These are phyloP conservation scores for Leptinotarsa undecemlineata DNA, from an alignment of 1,140 invertebrate species.

Conservation along the genomic window DNA sequence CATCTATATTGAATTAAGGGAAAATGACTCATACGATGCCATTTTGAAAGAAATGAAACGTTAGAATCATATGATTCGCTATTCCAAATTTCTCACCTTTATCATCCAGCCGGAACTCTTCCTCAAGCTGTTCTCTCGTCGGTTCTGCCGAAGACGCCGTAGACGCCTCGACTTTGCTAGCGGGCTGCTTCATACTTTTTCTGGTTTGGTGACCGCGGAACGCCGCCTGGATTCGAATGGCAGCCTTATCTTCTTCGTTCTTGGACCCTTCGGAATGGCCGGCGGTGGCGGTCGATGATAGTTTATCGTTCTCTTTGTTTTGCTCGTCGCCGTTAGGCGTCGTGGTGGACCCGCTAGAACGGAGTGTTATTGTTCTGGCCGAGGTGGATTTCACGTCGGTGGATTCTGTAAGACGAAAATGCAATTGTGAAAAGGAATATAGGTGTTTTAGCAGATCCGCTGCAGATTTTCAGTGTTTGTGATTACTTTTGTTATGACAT, in stretches of 20 bases:
- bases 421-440: too few species aligned
- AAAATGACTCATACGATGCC: too few species aligned
- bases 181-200: slow-evolving; percentile 64
- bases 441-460: too few species aligned
- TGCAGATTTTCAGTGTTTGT: too few species aligned
- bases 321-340: slow-evolving; percentile 3
- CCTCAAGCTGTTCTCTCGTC: slow-evolving; percentile 71
- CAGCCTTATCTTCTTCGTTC: slow-evolving; percentile 58
- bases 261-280: not conserved
- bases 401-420: slow-evolving; percentile 34
- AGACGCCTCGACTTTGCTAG: slow-evolving; percentile 37
- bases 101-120: slow-evolving; percentile 77
- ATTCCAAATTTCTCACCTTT: slow-evolving; percentile 63
- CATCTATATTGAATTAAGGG: too few species aligned
- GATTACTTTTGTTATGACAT: too few species aligned
- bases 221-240: slow-evolving; percentile 72
- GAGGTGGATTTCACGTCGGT: slow-evolving; percentile 38
- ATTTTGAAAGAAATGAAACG: too few species aligned
- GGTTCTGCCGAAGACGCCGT: slow-evolving; percentile 60
- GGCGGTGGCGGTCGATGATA: slow-evolving; percentile 12
- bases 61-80: too few species aligned
- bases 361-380: slow-evolving; percentile 43
- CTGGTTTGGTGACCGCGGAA: slow-evolving; percentile 72
- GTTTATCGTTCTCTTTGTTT: slow-evolving; percentile 3
- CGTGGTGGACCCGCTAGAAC: slow-evolving; percentile 30